phyloP scores from a whole-genome alignment of 2,888 invertebrate species.

The Drosophila picticornis region DNA sequence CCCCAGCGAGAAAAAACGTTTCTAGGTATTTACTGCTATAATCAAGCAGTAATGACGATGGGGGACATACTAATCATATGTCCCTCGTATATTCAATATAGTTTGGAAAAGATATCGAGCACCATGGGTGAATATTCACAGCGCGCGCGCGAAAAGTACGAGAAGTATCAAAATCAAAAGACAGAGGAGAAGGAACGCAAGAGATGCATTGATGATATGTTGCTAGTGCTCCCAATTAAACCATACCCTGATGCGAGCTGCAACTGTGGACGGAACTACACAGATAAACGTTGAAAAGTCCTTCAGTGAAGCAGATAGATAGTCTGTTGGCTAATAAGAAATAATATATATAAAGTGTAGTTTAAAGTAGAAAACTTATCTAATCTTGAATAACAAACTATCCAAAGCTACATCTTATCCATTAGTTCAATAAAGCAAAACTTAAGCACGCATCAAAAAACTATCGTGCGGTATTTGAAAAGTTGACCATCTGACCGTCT shows the following conservation, averaged over 20 bases:
- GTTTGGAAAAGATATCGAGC: slow-evolving; percentile 40
- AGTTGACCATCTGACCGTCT: not conserved
- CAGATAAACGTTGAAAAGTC: no score
- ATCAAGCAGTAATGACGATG: slow-evolving; percentile 44
- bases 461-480: not conserved
- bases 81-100: slow-evolving; percentile 41
- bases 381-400: not conserved
- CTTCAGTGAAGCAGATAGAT: not conserved
- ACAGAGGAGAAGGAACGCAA: slow-evolving; percentile 8
- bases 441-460: not conserved
- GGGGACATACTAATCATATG: slow-evolving; percentile 40
- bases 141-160: slow-evolving; percentile 11
- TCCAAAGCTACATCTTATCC: not conserved
- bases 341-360: not conserved
- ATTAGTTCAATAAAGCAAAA: not conserved
- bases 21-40: slow-evolving; percentile 59
- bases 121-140: not conserved
- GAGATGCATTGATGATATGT: slow-evolving; percentile 36
- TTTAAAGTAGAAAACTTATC: not conserved
- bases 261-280: slow-evolving; percentile 1
- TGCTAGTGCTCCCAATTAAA: slow-evolving; percentile 22
- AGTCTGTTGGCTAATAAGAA: not conserved
- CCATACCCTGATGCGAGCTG: slow-evolving; percentile 14
- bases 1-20: slow-evolving; percentile 52
- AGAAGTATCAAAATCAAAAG: slow-evolving; percentile 29